Evolutionary conservation across 2,797 vertebrate species (phyloP).

Genomic region (Pristis pectinata): DNA sequence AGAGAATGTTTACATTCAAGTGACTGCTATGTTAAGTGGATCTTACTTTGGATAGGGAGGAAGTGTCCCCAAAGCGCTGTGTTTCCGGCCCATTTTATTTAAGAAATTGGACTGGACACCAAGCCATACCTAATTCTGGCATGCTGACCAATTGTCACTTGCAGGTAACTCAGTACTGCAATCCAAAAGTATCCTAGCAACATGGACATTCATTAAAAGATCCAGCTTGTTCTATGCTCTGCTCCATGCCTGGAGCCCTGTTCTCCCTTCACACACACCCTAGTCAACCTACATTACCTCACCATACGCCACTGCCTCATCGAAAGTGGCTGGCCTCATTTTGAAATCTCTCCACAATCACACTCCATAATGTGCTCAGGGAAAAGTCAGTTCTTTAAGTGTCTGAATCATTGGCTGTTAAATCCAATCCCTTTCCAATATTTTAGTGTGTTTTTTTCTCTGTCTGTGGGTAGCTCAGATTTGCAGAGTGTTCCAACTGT

Average conservation of each 20-base stretch:
- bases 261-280: not conserved
- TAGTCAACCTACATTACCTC: not conserved
- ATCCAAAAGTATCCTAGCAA: not conserved
- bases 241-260: not conserved
- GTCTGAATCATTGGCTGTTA: not conserved
- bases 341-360: not conserved
- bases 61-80: not conserved
- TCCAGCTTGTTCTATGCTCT: not conserved
- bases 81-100: not conserved
- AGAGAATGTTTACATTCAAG: not conserved
- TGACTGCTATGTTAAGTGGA: not conserved
- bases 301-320: not conserved
- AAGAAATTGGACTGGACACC: not conserved
- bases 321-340: not conserved
- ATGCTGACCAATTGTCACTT: not conserved
- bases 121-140: not conserved
- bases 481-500: slow-evolving; percentile 20
- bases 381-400: not conserved
- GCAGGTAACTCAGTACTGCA: not conserved
- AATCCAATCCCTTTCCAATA: not conserved
- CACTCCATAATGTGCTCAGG: not conserved
- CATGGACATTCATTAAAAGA: not conserved
- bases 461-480: not conserved
- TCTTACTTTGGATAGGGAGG: not conserved
- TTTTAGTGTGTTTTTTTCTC: not conserved